A percentile compares a stretch with the other conserved stretches of the same genome.
These are phyloP conservation scores for Muscidifurax raptorellus DNA, from an alignment of 1,140 invertebrate genomes.

Conservation along the genomic window DNA sequence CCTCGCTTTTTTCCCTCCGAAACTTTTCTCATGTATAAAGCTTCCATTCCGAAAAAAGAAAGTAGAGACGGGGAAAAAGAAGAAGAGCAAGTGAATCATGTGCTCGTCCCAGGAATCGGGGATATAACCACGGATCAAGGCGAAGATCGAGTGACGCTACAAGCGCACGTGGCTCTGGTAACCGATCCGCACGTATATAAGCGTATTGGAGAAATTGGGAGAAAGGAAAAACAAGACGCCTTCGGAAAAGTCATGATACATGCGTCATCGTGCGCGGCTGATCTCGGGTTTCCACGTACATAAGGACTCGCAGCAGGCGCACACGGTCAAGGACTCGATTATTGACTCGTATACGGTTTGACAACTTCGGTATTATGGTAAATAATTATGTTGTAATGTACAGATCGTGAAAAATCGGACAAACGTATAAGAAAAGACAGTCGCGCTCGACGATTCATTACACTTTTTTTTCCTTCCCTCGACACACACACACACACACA, in stretches of 20 bases:
- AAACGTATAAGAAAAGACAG: slow-evolving; percentile 36
- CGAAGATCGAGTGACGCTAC: slow-evolving; percentile 3
- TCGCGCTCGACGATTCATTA: slow-evolving; percentile 70
- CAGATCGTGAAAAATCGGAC: too few relatives aligned
- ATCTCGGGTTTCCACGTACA: neutral
- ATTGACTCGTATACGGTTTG: too few relatives aligned
- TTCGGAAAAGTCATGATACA: neutral
- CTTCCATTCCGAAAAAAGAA: slow-evolving; percentile 11
- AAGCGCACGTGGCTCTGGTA: slow-evolving; percentile 11
- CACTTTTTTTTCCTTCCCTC: slow-evolving; percentile 44
- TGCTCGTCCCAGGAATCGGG: slow-evolving; percentile 8
- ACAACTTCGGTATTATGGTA: too few relatives aligned
- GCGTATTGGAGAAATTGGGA: neutral
- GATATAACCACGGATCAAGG: slow-evolving; percentile 31
- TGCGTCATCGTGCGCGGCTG: neutral
- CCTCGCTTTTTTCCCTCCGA: neutral
- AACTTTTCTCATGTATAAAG: slow-evolving; percentile 16
- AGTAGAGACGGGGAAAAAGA: neutral
- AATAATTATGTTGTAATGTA: too few relatives aligned
- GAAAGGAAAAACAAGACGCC: slow-evolving; percentile 14
- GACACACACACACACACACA: neutral
- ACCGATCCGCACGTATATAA: neutral
- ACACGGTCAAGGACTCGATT: neutral
- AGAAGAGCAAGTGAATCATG: slow-evolving; percentile 1
- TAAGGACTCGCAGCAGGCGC: neutral